Evolutionary conservation across 2,888 invertebrate species (phyloP).

Genomic region (Lochmaea capreae): DNA sequence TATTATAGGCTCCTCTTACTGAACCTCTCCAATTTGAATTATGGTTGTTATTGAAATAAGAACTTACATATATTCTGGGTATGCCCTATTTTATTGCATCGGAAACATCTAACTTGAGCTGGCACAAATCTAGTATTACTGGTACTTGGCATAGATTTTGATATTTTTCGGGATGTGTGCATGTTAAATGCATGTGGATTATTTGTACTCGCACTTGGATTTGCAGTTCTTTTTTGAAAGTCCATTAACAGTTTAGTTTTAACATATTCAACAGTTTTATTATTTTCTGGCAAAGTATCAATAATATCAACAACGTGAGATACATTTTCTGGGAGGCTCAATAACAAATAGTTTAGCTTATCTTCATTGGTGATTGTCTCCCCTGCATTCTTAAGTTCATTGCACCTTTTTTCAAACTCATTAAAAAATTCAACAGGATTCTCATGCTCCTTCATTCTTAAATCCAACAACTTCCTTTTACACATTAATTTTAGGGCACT

Average conservation of each 20-base stretch:
- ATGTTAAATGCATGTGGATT: slow-evolving; percentile 7
- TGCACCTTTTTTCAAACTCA: not conserved
- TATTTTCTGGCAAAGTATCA: slow-evolving; percentile 2
- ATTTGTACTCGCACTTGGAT: not conserved
- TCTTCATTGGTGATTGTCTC: not conserved
- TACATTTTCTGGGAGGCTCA: slow-evolving; percentile 3
- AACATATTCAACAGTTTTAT: slow-evolving; percentile 7
- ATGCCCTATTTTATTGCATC: not conserved
- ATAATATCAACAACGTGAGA: not conserved
- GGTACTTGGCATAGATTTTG: slow-evolving; percentile 3
- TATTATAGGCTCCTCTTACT: not conserved
- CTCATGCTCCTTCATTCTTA: not conserved
- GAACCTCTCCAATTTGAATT: not conserved
- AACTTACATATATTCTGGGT: not conserved
- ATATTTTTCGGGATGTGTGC: not conserved
- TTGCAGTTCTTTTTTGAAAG: slow-evolving; percentile 3
- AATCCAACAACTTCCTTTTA: not conserved
- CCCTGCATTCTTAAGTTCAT: slow-evolving; percentile 1
- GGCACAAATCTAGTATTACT: slow-evolving; percentile 5
- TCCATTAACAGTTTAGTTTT: slow-evolving; percentile 6
- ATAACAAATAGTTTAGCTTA: slow-evolving; percentile 7
- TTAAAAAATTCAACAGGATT: slow-evolving; percentile 6
- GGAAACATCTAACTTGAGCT: slow-evolving; percentile 3
- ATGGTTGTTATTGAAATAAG: not conserved
- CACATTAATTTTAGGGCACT: slow-evolving; percentile 1